These are phyloP conservation scores for Cryptocheilus praepositus DNA, from an alignment of 2,888 invertebrate genomes.

Conservation along the genomic window DNA sequence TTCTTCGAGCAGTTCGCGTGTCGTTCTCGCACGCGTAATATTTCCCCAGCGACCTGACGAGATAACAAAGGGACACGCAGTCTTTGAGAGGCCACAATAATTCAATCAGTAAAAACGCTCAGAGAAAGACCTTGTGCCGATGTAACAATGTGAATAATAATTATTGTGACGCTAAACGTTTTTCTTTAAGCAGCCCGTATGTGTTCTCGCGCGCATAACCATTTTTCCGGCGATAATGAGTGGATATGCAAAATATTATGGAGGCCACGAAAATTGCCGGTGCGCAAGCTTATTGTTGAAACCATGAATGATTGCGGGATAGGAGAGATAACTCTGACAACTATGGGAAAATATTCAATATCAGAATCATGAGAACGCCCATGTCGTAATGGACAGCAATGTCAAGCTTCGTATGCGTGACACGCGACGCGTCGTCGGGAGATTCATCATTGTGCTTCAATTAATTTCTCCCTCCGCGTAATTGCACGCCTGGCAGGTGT, in stretches of 20 bases:
- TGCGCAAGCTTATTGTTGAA: constrained; percentile 35
- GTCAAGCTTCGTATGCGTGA: not conserved
- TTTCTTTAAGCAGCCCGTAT: not conserved
- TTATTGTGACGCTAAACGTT: not conserved
- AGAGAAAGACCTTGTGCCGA: too few relatives aligned
- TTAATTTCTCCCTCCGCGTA: not conserved
- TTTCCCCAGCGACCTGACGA: too few relatives aligned
- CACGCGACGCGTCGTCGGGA: not conserved
- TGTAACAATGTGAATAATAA: too few relatives aligned
- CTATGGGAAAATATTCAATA: constrained; percentile 19
- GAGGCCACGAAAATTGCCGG: constrained; percentile 55
- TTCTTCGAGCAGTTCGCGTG: too few relatives aligned
- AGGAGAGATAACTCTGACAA: constrained; percentile 28
- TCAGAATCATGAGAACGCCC: constrained; percentile 44
- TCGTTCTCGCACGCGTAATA: too few relatives aligned
- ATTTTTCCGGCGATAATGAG: not conserved
- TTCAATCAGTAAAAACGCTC: too few relatives aligned
- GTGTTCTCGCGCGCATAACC: too few relatives aligned
- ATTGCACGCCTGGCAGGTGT: too few relatives aligned
- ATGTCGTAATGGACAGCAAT: constrained; percentile 8
- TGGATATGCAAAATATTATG: constrained; percentile 29
- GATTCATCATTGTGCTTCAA: not conserved
- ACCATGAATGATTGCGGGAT: constrained; percentile 44
- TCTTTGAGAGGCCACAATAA: too few relatives aligned
- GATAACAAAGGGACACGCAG: too few relatives aligned